A percentile compares a stretch with the other conserved stretches of the same genome.
These are phyloP conservation scores for Sesamia nonagrioides DNA, from an alignment of 1,140 invertebrate species.

Conservation along the genomic window DNA sequence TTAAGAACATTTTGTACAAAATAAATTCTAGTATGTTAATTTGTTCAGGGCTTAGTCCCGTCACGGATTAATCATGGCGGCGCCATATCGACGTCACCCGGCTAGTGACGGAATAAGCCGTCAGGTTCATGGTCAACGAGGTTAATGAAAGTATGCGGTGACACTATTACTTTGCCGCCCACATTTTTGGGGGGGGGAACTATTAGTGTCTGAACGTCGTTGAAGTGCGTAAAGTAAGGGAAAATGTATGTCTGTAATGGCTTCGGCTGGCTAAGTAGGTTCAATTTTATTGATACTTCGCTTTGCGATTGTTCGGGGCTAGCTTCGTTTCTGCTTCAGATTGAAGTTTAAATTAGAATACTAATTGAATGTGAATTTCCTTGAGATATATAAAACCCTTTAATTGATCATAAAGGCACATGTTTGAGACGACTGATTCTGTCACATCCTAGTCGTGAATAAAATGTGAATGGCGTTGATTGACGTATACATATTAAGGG, in stretches of 20 bases:
- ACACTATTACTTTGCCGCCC: too few species aligned
- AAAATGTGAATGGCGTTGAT: too few species aligned
- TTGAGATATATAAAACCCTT: too few species aligned
- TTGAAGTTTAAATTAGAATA: too few species aligned
- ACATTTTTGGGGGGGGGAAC: not conserved
- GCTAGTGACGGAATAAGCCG: not conserved
- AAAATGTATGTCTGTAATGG: not conserved
- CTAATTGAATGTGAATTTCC: too few species aligned
- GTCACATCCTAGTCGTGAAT: too few species aligned
- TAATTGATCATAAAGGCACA: too few species aligned
- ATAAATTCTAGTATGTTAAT: slow-evolving; percentile 11
- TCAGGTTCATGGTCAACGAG: slow-evolving; percentile 15
- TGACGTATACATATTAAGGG: not conserved
- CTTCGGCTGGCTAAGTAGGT: not conserved
- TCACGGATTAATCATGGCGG: slow-evolving; percentile 10
- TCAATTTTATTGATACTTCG: too few species aligned
- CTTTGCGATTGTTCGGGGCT: too few species aligned
- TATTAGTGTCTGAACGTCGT: not conserved
- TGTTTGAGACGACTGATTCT: too few species aligned
- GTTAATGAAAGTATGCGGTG: not conserved
- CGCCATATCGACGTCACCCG: slow-evolving; percentile 23
- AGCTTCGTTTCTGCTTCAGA: too few species aligned
- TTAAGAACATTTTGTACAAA: not conserved
- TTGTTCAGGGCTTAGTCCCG: not conserved
- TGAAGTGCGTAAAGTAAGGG: not conserved